Conservation (phyloP, 2,888 invertebrate genomes). For the Cancer borealis region DNA sequence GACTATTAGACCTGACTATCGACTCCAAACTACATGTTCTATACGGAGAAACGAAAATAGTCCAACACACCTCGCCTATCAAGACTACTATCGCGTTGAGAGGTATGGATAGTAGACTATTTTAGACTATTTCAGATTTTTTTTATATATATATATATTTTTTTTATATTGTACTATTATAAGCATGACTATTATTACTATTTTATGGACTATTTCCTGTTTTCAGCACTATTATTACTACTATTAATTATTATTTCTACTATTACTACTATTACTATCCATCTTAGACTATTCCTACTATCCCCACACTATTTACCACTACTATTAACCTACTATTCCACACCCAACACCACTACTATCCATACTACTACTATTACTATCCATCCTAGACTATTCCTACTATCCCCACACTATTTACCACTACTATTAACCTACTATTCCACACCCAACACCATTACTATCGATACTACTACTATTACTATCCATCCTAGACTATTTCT, state of each 20-base stretch:
- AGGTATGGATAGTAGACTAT: conserved; percentile 80
- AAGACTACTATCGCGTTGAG: conserved; percentile 89
- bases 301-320: too few relatives aligned
- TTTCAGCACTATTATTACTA: neutral
- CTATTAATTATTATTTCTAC: neutral
- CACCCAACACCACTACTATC: too few relatives aligned
- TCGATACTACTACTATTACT: too few relatives aligned
- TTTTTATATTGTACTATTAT: neutral
- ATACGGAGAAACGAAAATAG: conserved; percentile 98
- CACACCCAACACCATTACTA: too few relatives aligned
- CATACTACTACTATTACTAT: too few relatives aligned
- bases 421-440: too few relatives aligned
- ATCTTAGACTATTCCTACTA: too few relatives aligned
- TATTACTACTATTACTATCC: neutral
- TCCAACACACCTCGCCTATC: conserved; percentile 96
- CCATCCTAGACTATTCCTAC: too few relatives aligned
- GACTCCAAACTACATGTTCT: conserved; percentile 96
- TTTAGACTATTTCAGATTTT: neutral
- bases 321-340: too few relatives aligned
- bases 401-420: too few relatives aligned
- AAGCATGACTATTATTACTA: neutral
- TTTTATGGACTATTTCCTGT: neutral
- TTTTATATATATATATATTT: neutral
- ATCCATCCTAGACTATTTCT: too few relatives aligned
- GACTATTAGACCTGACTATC: conserved; percentile 88